Evolutionary conservation across 2,797 vertebrate species (phyloP), one percentile per base, ranked within the genome.

Genomic region (Rhynchonycteris naso): DNA sequence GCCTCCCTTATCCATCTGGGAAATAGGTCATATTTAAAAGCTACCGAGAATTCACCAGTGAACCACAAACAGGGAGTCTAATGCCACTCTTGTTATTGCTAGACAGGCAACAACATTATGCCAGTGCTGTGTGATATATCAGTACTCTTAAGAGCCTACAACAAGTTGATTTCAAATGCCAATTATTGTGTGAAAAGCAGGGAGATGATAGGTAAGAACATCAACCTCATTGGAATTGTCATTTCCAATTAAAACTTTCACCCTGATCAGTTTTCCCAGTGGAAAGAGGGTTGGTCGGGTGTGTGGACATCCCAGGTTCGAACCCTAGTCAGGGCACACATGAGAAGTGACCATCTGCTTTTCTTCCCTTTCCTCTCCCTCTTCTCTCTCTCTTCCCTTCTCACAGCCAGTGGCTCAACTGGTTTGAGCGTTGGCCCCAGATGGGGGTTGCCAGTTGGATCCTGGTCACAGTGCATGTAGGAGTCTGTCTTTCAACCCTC

Each of bases 191-290:
- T 22, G 14, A 81, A 47, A 68, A 86, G 47, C 65, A 52, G 47
- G 65, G 33, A 82, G 76, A 38, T 63, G 47, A 59, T 6, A 82
- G 76, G 91, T 78, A 65, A 95, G 63, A 90, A 54, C 8, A 54
- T 47, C 81, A 88, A 75, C 30, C 43, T 90, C 63, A 56, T 22
- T 35, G 52, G 80, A 94, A 87, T 65, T 88, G 79, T 79, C 61
- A 75, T 89, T 91, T 93, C 72, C 61, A 86, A 81, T 86, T 50
- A 69, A 87, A 86, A 69, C 61, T 68, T 96, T 74, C 86, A 56
- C 21, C 38, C 91, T 63, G 56, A 68, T 19, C 43, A 43, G 43
- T 43, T 43, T 5, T 5, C 43, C 43, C 43, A 43, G 43, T 43
- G 43, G 43, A 43, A 43, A 43, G 38, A 43, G 38, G 3, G 43